These are phyloP conservation scores for Metalampra italica DNA, from an alignment of 2,888 invertebrate species.

Conservation along the genomic window DNA sequence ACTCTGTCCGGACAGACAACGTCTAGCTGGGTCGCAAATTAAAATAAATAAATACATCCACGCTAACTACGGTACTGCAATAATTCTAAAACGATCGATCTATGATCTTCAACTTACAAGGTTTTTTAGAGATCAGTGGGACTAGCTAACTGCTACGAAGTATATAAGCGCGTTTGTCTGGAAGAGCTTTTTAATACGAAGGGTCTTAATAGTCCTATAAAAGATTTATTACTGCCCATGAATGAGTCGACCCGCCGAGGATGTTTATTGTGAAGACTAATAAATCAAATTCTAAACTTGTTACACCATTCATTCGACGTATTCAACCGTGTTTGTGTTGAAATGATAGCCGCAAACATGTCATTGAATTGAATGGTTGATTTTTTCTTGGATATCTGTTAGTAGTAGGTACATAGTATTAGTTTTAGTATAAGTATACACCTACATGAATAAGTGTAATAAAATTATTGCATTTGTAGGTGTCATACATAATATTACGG, in stretches of 20 bases:
- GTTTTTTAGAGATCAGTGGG: no score
- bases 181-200: conserved; percentile 12
- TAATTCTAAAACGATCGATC: no score
- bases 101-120: no score
- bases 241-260: conserved; percentile 24
- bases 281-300: conserved; percentile 33
- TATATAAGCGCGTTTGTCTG: not conserved
- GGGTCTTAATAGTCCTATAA: conserved; percentile 27
- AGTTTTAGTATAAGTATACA: no score
- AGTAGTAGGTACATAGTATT: not conserved
- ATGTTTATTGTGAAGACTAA: conserved; percentile 27
- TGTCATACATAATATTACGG: no score
- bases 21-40: no score
- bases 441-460: no score
- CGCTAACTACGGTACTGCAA: no score
- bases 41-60: no score
- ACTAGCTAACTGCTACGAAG: no score
- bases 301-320: conserved; percentile 23
- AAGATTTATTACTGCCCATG: conserved; percentile 31
- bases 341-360: conserved; percentile 14
- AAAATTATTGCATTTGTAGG: no score
- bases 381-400: conserved; percentile 3
- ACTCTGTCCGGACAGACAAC: no score
- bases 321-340: conserved; percentile 18
- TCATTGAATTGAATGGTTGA: conserved; percentile 10